Conservation (phyloP, 2,797 vertebrate species). For the Dermochelys coriacea region DNA sequence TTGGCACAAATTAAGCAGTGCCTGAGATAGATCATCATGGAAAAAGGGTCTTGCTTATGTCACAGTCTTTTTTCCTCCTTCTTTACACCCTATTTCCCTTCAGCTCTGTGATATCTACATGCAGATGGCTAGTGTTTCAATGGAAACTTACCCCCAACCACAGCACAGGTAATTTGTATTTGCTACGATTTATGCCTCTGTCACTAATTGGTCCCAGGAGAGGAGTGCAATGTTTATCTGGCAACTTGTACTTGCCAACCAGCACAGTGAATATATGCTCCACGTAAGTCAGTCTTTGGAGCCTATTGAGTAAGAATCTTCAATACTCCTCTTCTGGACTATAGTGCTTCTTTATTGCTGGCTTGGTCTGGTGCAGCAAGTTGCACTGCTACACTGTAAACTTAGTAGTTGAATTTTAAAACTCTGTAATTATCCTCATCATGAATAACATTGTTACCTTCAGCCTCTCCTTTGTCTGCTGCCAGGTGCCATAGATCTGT, state of each 20-base stretch:
- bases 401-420: constrained; percentile 43
- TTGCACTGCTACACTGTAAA: neutral
- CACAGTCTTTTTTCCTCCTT: neutral
- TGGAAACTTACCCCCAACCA: neutral
- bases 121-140: neutral
- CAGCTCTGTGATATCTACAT: neutral
- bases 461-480: constrained; percentile 49
- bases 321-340: neutral
- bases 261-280: neutral
- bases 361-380: rapidly evolving
- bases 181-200: neutral
- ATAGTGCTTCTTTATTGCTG: neutral
- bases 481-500: constrained; percentile 53
- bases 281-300: neutral
- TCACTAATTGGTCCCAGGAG: neutral
- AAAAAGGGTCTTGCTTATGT: neutral
- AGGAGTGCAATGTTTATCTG: neutral
- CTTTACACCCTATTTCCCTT: neutral
- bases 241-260: neutral
- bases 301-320: constrained; percentile 1
- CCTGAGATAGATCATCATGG: neutral
- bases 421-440: constrained; percentile 51
- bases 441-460: constrained; percentile 40
- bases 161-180: neutral
- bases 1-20: no score